Percentiles rank a stretch among this genome's conserved stretches.
phyloP scores from a whole-genome alignment of 2,888 invertebrate genomes.

The Torymus aiolomorphi region DNA sequence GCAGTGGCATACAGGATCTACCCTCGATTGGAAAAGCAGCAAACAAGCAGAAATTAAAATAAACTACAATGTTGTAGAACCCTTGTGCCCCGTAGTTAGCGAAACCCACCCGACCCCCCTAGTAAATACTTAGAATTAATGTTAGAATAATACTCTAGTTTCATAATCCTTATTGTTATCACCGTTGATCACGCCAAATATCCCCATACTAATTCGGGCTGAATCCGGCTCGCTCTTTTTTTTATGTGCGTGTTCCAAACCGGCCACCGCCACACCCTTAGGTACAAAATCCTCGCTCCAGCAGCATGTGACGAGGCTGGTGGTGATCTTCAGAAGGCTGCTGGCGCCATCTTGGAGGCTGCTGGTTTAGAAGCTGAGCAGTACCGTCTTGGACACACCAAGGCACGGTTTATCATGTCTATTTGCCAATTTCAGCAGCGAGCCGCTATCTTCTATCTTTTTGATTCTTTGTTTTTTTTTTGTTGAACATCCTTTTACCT shows the following conservation, averaged over 20 bases:
- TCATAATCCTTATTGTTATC: constrained; percentile 12
- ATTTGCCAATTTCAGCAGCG: constrained; percentile 48
- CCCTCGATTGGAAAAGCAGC: background rate
- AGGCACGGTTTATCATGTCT: constrained; percentile 84
- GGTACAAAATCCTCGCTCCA: constrained; percentile 99
- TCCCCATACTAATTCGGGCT: constrained; percentile 50
- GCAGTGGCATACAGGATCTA: background rate
- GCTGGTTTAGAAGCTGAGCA: constrained; percentile 92
- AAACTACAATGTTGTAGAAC: constrained; percentile 6
- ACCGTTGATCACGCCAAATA: constrained; percentile 20
- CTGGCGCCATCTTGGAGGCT: constrained; percentile 87
- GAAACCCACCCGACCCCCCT: background rate
- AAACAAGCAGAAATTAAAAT: constrained; percentile 6
- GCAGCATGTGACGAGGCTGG: constrained; percentile 85
- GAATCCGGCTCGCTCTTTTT: constrained; percentile 37
- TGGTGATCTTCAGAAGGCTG: constrained; percentile 88
- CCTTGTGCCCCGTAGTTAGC: too few species aligned
- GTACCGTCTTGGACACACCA: constrained; percentile 98
- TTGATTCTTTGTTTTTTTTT: constrained; percentile 12
- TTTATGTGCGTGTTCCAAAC: constrained; percentile 53
- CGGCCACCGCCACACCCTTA: constrained; percentile 75
- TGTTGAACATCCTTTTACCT: background rate
- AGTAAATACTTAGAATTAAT: constrained; percentile 29
- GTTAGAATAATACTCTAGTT: constrained; percentile 23
- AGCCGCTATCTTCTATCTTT: constrained; percentile 36